Evolutionary conservation across 1,140 invertebrate genomes (phyloP), one percentile per base, ranked within the genome.

Genomic region (Drosophila guanche): DNA sequence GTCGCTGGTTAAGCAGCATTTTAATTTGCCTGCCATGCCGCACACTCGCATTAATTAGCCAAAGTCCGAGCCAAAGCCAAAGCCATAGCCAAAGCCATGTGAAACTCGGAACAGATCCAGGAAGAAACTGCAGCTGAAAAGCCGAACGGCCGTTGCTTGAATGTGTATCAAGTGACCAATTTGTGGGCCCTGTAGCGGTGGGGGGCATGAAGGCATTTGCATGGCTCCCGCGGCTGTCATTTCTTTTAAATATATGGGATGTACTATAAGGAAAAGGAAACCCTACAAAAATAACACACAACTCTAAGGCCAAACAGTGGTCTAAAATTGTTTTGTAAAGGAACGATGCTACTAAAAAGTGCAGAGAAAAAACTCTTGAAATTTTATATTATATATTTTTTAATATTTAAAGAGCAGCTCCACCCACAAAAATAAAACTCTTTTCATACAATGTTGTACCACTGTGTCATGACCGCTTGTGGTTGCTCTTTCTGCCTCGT

Each of bases 161-260:
- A 85, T 88, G 70, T 71, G 75, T 86, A 86, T 86, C 83, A 86
- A 88, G 83, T 86, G 83, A 86, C 83, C 83, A 86, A 86, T 85
- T 86, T 65, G 54, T 50, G 57, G 45, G 41, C 51, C 54, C 41
- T 57, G 48, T 57, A 57, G 50, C 37, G 33, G 33, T 12, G 29
- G 29, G 55, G 46, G 69, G 70, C 67, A 20, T 57, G 53, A 62
- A 33, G 77, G 58, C 65, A 86, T 77, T 85, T 86, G 22, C 81
- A 84, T 81, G 77, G 77, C 76, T 86, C 81, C 81, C 83, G 75
- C 65, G 77, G 55, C 81, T 86, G 73, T 86, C 81, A 65, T 85
- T 86, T 72, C 66, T 69, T 75, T 73, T 51, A 80, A 71, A 76
- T 80, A 74, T 48, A 62, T 59, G 58, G 53, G 27, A 43, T 16